Conservation (phyloP, 1,140 invertebrate species). For the Bombus confusus region DNA sequence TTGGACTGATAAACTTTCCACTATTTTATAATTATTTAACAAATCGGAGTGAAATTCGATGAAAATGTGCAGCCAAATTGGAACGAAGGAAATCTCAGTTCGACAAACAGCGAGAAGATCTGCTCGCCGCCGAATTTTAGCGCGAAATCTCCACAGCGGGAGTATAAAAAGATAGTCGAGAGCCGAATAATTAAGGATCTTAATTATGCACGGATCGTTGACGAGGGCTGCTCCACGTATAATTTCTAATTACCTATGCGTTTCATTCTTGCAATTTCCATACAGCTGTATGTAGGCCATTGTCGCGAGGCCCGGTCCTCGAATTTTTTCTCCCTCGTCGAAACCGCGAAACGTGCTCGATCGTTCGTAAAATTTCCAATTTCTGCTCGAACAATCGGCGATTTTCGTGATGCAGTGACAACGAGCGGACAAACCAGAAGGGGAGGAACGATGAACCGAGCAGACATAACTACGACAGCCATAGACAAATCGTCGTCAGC, state of each 20-base stretch:
- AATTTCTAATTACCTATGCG: slow-evolving; percentile 34
- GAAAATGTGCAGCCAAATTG: background rate
- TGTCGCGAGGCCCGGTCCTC: background rate
- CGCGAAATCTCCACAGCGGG: background rate
- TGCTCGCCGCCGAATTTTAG: background rate
- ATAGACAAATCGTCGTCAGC: slow-evolving; percentile 23
- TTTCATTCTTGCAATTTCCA: slow-evolving; percentile 14
- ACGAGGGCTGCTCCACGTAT: slow-evolving; percentile 6
- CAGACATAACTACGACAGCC: background rate
- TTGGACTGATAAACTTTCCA: too few relatives aligned
- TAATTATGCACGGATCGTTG: slow-evolving; percentile 22
- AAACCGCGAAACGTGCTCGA: slow-evolving; percentile 11
- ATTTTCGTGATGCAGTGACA: background rate
- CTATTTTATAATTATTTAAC: too few relatives aligned
- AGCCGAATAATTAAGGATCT: slow-evolving; percentile 42
- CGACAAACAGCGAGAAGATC: background rate
- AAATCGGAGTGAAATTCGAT: background rate
- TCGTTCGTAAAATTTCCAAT: slow-evolving; percentile 44
- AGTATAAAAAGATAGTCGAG: slow-evolving; percentile 22
- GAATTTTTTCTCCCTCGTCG: background rate
- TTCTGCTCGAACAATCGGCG: background rate
- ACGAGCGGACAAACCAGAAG: background rate
- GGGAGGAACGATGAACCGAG: too few relatives aligned
- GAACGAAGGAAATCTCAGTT: background rate
- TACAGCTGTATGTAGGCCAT: background rate